Evolutionary conservation across 2,797 vertebrate genomes (phyloP).

Genomic region (Gallinago stenura): DNA sequence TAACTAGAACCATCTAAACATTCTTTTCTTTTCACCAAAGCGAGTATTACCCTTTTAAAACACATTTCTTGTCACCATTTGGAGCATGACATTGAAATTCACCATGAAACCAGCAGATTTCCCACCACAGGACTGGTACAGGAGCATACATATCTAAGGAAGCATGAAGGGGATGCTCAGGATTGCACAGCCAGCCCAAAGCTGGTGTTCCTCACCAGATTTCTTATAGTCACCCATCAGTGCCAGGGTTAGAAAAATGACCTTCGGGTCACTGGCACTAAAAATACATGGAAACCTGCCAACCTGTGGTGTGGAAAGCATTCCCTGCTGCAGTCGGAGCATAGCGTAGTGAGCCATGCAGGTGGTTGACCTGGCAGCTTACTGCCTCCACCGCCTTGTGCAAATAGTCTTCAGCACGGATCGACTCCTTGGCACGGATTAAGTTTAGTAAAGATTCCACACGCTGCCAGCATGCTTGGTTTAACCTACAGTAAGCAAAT

Average conservation of each 20-base stretch:
- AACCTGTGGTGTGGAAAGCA: rapidly evolving
- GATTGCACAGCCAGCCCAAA: not conserved
- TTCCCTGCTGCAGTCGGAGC: not conserved
- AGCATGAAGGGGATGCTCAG: rapidly evolving
- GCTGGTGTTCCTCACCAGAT: not conserved
- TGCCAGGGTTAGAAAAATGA: not conserved
- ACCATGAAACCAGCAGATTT: too few species aligned
- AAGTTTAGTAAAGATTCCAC: not conserved
- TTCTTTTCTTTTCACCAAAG: not conserved
- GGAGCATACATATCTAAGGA: not conserved
- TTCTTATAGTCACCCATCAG: not conserved
- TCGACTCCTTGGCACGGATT: not conserved
- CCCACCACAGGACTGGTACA: not conserved
- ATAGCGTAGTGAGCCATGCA: rapidly evolving
- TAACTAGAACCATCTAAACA: not conserved
- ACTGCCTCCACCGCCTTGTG: not conserved
- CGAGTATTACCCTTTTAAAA: not conserved
- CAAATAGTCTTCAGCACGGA: not conserved
- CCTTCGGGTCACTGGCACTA: not conserved
- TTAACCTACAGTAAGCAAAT: not conserved
- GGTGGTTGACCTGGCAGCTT: not conserved
- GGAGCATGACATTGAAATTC: not conserved
- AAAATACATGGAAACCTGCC: not conserved
- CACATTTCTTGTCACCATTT: not conserved
- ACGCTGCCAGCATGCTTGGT: rapidly evolving